Conservation (phyloP, 2,888 invertebrate genomes). For the Diadromus collaris region DNA sequence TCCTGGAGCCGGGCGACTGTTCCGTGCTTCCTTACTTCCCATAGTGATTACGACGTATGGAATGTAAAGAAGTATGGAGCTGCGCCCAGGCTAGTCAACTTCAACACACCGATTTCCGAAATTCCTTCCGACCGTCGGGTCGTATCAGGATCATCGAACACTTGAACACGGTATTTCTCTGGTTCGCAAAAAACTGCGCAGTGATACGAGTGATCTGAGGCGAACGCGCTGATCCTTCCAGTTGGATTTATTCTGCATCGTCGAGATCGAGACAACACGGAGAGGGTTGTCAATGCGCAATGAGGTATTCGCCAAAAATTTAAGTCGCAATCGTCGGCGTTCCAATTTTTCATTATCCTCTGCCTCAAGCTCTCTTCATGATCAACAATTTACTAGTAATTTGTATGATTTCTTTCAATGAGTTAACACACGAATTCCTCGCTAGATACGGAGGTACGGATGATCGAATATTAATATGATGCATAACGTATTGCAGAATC, state of each 20-base stretch:
- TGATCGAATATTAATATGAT: slow-evolving; percentile 2
- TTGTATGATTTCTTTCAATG: neutral
- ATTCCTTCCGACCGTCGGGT: too few relatives aligned
- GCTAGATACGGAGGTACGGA: neutral
- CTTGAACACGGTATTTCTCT: neutral
- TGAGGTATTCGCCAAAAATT: slow-evolving; percentile 1
- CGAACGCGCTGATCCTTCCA: neutral
- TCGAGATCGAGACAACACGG: neutral
- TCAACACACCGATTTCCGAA: neutral
- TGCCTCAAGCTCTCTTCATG: neutral
- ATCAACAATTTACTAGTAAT: neutral
- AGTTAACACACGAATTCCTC: neutral
- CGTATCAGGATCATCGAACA: neutral
- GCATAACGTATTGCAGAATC: slow-evolving; percentile 33
- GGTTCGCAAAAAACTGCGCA: neutral
- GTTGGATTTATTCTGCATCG: neutral
- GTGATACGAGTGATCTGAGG: slow-evolving; percentile 29
- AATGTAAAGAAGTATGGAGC: slow-evolving; percentile 99
- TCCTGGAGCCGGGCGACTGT: slow-evolving; percentile 84
- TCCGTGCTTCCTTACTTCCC: slow-evolving; percentile 99
- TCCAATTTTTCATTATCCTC: neutral
- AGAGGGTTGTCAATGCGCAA: neutral
- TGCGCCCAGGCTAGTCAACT: slow-evolving; percentile 75
- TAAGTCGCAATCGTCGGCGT: neutral
- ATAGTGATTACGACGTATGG: slow-evolving; percentile 94